A percentile compares a stretch with the other conserved stretches of the same genome.
Evolutionary conservation across 2,888 invertebrate species (phyloP).

Genomic region (Ypsolopha sequella): DNA sequence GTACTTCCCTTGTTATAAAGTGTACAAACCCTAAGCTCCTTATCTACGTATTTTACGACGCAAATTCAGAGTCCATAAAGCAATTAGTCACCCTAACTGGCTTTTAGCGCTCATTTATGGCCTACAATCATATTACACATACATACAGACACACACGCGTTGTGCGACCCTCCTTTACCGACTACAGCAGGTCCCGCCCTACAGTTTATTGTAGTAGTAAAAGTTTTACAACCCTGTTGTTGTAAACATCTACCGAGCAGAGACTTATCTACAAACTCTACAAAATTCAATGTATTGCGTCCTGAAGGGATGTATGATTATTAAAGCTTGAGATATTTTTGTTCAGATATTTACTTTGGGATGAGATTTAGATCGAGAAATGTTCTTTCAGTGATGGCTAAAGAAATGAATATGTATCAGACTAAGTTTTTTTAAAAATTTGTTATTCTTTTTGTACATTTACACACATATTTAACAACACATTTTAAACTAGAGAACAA

Average conservation of each 20-base stretch:
- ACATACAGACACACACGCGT: background rate
- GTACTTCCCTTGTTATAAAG: background rate
- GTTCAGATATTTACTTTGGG: too few species aligned
- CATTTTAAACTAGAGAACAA: too few species aligned
- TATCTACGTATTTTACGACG: background rate
- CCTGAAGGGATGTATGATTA: too few species aligned
- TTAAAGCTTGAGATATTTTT: too few species aligned
- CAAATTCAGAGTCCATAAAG: background rate
- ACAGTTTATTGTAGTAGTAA: background rate
- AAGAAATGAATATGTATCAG: too few species aligned
- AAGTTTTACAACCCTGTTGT: conserved; percentile 1
- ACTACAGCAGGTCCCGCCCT: background rate
- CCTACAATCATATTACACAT: background rate
- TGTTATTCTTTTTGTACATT: too few species aligned
- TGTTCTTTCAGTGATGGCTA: too few species aligned
- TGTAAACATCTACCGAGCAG: background rate
- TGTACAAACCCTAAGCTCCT: background rate
- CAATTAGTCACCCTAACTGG: background rate
- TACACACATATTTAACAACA: too few species aligned
- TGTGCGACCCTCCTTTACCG: too few species aligned
- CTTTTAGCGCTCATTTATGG: background rate
- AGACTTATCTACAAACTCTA: background rate
- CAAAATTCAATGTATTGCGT: background rate
- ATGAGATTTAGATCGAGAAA: too few species aligned
- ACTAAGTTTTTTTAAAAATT: too few species aligned